Percentiles rank a stretch among this genome's conserved stretches.
These are phyloP conservation scores for Alloplasta piceator DNA, from an alignment of 2,888 invertebrate genomes.

Conservation along the genomic window DNA sequence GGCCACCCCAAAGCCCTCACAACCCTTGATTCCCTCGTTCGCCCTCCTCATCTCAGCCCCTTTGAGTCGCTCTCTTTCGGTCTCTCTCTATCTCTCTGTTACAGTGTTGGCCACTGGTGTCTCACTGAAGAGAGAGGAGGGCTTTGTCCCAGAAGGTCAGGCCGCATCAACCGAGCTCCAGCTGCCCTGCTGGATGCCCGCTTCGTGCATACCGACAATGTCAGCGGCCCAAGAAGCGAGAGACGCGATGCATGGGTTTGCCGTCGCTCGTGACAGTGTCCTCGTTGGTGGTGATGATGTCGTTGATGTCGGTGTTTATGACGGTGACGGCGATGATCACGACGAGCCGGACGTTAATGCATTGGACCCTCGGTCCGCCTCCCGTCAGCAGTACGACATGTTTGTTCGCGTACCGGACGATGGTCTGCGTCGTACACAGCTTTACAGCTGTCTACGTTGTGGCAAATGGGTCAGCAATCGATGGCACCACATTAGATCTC, in stretches of 20 bases:
- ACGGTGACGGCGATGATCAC: conserved; percentile 28
- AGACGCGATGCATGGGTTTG: conserved; percentile 72
- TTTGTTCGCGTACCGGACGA: conserved; percentile 75
- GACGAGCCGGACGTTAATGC: conserved; percentile 39
- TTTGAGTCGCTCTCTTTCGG: conserved; percentile 61
- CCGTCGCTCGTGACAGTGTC: conserved; percentile 64
- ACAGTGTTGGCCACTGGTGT: conserved; percentile 80
- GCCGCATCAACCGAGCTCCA: conserved; percentile 71
- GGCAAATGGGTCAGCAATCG: conserved; percentile 88
- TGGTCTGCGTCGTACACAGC: conserved; percentile 75
- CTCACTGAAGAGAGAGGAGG: conserved; percentile 80
- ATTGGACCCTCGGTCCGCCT: conserved; percentile 47
- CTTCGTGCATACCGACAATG: conserved; percentile 58
- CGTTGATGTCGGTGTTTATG: conserved; percentile 17
- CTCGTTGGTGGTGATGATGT: conserved; percentile 34
- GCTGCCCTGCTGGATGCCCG: conserved; percentile 76
- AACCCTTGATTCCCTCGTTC: conserved; percentile 15
- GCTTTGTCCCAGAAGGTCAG: conserved; percentile 76
- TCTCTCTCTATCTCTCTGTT: conserved; percentile 72
- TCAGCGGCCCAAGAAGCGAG: conserved; percentile 70
- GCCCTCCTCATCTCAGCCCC: conserved; percentile 50
- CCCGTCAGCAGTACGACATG: conserved; percentile 74
- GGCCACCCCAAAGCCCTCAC: no score
- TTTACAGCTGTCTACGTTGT: conserved; percentile 87
- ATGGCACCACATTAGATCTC: conserved; percentile 88